Conservation (phyloP, 2,888 invertebrate species). For the Pachycephus smyrnensis region DNA sequence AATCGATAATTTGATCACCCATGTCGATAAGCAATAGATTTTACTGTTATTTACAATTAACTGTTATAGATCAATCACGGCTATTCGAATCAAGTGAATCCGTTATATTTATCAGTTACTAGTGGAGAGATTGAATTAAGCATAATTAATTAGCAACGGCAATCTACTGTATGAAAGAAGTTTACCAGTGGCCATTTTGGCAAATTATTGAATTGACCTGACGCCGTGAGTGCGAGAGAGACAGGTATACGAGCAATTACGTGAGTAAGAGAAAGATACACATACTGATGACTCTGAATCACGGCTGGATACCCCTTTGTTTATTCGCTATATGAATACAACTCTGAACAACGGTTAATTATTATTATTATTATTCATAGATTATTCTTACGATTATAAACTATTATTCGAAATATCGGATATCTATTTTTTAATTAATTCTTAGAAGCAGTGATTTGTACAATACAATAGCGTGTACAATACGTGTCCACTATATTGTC, state of each 20-base stretch:
- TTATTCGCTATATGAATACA: not conserved
- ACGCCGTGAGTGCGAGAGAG: not conserved
- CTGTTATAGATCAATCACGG: not conserved
- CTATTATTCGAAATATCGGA: not conserved
- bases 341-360: not conserved
- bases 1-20: not conserved
- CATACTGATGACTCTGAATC: not conserved
- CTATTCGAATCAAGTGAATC: not conserved
- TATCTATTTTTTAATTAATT: not conserved
- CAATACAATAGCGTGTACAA: not conserved
- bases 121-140: no score
- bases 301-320: not conserved
- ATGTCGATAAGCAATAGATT: not conserved
- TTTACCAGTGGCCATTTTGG: not conserved
- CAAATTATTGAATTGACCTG: not conserved
- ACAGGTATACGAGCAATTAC: not conserved
- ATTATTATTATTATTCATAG: not conserved
- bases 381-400: not conserved
- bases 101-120: no score
- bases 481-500: not conserved
- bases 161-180: not conserved
- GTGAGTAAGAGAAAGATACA: not conserved
- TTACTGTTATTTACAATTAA: not conserved
- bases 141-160: not conserved
- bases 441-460: not conserved